Evolutionary conservation across 2,888 invertebrate genomes (phyloP).

Genomic region (Pyralis farinalis): DNA sequence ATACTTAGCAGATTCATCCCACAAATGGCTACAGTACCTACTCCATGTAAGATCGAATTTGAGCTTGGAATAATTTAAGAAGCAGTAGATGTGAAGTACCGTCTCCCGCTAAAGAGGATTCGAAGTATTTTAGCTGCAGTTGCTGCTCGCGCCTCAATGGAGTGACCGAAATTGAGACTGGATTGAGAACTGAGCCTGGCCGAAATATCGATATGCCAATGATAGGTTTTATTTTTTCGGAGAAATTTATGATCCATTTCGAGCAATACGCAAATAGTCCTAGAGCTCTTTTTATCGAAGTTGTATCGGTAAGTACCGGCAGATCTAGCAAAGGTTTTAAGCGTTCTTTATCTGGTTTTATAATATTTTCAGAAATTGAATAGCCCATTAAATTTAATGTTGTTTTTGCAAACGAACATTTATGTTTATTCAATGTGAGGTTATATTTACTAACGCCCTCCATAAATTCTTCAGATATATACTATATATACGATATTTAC

Average conservation of each 20-base stretch:
- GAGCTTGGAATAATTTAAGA: too few species aligned
- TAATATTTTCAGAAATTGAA: constrained; percentile 12
- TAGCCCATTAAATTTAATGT: constrained; percentile 16
- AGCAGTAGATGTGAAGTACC: too few species aligned
- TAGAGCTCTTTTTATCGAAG: constrained; percentile 9
- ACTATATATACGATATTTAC: too few species aligned
- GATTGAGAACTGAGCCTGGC: too few species aligned
- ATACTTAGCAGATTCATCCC: too few species aligned
- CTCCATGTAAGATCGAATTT: too few species aligned
- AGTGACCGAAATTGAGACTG: too few species aligned
- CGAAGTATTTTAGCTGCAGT: too few species aligned
- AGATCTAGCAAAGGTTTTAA: constrained; percentile 15
- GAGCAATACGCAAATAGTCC: constrained; percentile 18
- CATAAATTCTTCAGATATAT: too few species aligned
- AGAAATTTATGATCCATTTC: constrained; percentile 16
- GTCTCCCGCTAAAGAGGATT: too few species aligned
- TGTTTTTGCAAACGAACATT: constrained; percentile 4
- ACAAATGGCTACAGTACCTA: too few species aligned
- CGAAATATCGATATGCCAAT: background rate
- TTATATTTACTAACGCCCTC: constrained; percentile 14
- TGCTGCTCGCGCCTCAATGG: too few species aligned
- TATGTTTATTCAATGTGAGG: constrained; percentile 12
- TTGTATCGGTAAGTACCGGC: constrained; percentile 7
- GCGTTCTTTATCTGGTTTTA: constrained; percentile 14
- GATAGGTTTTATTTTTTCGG: constrained; percentile 7